Evolutionary conservation across 1,140 invertebrate species (phyloP).

Genomic region (Rhizoglyphus robini): DNA sequence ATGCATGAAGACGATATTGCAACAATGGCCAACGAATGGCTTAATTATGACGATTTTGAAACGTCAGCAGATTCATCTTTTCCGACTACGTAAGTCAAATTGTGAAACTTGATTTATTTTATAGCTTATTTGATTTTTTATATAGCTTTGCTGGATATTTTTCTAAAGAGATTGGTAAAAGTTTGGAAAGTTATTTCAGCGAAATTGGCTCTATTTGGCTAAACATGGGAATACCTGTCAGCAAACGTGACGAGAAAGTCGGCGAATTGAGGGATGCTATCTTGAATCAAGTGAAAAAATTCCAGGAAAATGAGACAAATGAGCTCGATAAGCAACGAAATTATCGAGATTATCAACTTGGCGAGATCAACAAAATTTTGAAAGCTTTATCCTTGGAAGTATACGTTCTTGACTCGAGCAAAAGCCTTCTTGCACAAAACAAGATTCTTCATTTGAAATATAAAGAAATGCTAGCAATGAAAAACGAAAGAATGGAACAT

Average conservation of each 20-base stretch:
- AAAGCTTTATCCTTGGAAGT: not conserved
- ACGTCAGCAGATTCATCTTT: not conserved
- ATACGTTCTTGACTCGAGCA: not conserved
- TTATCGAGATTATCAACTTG: slow-evolving; percentile 12
- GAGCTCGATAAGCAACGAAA: not conserved
- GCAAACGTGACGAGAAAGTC: not conserved
- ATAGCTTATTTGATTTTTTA: not conserved
- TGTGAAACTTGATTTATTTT: not conserved
- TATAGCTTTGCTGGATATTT: not conserved
- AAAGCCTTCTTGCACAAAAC: not conserved
- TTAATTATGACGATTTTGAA: not conserved
- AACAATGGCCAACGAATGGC: no score
- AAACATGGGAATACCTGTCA: not conserved
- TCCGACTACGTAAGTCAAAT: not conserved
- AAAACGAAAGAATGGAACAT: slow-evolving; percentile 14
- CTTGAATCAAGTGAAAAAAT: not conserved
- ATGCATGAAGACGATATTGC: slow-evolving; percentile 1
- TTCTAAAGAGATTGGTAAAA: not conserved
- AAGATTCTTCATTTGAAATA: not conserved
- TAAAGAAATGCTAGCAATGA: slow-evolving; percentile 10
- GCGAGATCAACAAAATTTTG: slow-evolving; percentile 18
- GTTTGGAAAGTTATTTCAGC: not conserved
- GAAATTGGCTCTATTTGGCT: slow-evolving; percentile 10
- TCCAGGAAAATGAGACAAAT: not conserved
- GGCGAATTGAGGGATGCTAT: not conserved